phyloP scores from a whole-genome alignment of 2,113 vertebrate genomes.

The Capra hircus region DNA sequence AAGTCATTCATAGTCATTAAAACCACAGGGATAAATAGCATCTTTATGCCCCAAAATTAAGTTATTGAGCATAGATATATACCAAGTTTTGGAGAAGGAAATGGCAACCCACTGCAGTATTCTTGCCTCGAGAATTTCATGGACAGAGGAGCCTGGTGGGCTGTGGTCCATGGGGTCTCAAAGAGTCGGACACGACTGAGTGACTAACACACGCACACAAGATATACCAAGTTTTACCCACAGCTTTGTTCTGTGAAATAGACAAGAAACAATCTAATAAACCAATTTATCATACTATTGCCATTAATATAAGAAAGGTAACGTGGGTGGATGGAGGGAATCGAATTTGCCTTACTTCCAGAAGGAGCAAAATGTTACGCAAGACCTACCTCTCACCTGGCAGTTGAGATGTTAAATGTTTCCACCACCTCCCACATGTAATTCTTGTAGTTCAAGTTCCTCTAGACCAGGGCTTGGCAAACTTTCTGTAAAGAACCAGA shows the following conservation, averaged over 20 bases:
- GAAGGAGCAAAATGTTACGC: not conserved
- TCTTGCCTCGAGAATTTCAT: not conserved
- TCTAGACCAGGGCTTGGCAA: not conserved
- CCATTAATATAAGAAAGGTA: not conserved
- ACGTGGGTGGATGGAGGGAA: not conserved
- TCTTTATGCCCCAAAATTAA: not conserved
- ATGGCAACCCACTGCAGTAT: not conserved
- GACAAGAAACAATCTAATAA: not conserved
- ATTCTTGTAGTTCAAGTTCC: not conserved
- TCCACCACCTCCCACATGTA: not conserved
- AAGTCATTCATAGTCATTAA: not conserved
- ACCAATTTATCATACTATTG: not conserved
- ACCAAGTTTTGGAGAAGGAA: not conserved
- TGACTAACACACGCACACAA: not conserved
- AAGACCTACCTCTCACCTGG: not conserved
- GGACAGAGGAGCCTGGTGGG: not conserved
- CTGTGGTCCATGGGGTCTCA: not conserved
- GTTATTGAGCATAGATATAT: not conserved
- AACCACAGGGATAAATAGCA: not conserved
- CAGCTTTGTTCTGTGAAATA: constrained; percentile 26
- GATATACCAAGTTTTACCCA: not conserved
- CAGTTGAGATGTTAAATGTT: not conserved
- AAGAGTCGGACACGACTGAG: not conserved
- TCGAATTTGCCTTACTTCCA: not conserved
- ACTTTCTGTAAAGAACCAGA: not conserved